Evolutionary conservation across 1,140 invertebrate genomes (phyloP), one percentile per base, ranked within the genome.

Genomic region (Neodiprion virginianus): DNA sequence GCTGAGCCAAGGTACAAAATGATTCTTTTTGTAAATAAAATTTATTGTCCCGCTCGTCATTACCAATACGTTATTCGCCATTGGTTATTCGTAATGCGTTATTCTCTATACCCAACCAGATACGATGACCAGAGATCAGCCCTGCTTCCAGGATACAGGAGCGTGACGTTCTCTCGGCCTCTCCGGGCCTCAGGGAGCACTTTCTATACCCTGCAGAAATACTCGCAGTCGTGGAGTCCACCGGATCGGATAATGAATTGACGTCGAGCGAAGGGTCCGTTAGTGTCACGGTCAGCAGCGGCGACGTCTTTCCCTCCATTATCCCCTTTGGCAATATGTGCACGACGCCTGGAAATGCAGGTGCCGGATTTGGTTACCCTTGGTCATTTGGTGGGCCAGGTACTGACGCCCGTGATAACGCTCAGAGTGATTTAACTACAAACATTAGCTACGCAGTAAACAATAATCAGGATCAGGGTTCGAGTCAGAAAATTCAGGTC

Each of bases 391-490:
- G 85, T 2, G 87, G 86, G 1, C 86, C 86, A 72, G 84, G 86
- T 14, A 82, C 82, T 0, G 87, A 88, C 61, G 82, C 82, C 67
- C 82, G 86, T 17, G 86, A 88, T 17, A 85, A 84, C 67, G 76
- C 82, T 0, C 87, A 88, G 74, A 83, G 78, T 50, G 87, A 88
- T 66, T 82, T 88, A 12, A 75, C 87, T 1, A 82, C 84, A 2
- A 89, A 86, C 73, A 89, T 88, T 74, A 88, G 76, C 75, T 88
- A 88, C 48, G 86, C 87, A 0, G 87, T 88, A 10, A 88, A 88
- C 71, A 88, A 88, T 75, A 88, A 88, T 73, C 87, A 88, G 69
- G 87, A 88, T 76, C 87, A 88, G 72, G 85, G 86, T n/a, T 84
- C 85, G 28, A 86, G 84, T 80, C 87, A 88, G 12, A 88, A 88